Evolutionary conservation across 2,113 vertebrate genomes (phyloP).

Genomic region (Paramormyrops kingsleyae): DNA sequence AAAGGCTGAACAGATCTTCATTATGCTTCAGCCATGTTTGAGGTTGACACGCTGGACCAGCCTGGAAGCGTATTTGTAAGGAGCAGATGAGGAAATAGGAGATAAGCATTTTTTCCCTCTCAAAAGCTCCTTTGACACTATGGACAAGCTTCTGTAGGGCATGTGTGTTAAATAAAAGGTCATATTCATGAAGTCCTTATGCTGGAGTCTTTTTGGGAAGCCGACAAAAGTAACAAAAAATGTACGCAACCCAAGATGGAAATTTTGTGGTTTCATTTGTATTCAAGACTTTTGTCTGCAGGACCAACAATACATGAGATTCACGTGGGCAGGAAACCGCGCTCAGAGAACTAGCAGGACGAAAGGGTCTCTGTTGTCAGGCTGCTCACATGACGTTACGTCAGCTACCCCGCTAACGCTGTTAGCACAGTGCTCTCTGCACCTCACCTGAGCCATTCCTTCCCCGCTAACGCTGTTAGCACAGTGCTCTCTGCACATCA

Average conservation of each 20-base stretch:
- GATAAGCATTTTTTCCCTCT: not conserved
- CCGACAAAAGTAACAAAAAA: not conserved
- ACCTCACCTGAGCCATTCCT: not conserved
- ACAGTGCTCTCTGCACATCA: not conserved
- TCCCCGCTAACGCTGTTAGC: not conserved
- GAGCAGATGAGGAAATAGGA: not conserved
- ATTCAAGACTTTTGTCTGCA: not conserved
- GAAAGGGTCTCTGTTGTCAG: not conserved
- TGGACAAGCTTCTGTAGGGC: not conserved
- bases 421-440: not conserved
- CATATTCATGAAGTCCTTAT: conserved; percentile 8
- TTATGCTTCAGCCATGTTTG: conserved; percentile 8
- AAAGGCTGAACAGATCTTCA: conserved; percentile 7
- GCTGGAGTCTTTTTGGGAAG: not conserved
- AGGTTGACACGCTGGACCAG: not conserved
- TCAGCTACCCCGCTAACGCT: not conserved
- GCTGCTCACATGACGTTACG: not conserved
- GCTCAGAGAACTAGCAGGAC: not conserved
- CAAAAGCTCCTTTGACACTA: conserved; percentile 7
- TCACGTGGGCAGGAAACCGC: not conserved
- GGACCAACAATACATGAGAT: not conserved
- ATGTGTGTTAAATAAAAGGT: conserved; percentile 3
- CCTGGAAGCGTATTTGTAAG: not conserved
- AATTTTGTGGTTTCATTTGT: not conserved
- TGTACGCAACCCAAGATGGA: not conserved